These are phyloP conservation scores for Palaemon carinicauda DNA, from an alignment of 1,140 invertebrate genomes.

Conservation along the genomic window DNA sequence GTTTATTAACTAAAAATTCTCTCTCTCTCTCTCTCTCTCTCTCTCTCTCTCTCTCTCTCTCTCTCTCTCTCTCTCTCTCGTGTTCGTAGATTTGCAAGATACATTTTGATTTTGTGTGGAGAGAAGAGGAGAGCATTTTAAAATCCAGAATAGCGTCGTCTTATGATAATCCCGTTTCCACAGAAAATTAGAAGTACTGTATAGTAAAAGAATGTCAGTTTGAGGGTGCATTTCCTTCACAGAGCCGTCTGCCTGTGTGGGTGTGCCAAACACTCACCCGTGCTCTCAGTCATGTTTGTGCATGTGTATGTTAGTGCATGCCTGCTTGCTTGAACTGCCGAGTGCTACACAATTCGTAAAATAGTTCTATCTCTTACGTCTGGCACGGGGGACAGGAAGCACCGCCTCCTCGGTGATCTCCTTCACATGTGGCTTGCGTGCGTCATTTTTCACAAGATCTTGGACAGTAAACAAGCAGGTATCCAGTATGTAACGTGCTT, in stretches of 20 bases:
- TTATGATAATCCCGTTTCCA: not conserved
- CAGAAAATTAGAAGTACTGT: not conserved
- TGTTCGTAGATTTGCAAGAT: too few species aligned
- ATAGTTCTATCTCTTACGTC: constrained; percentile 8
- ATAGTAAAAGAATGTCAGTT: not conserved
- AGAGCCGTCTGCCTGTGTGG: not conserved
- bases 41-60: too few species aligned
- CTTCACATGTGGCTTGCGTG: constrained; percentile 17
- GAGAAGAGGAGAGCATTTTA: too few species aligned
- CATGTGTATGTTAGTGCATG: not conserved
- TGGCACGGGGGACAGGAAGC: constrained; percentile 9
- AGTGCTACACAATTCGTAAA: not conserved
- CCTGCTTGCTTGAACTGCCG: not conserved
- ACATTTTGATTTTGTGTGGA: too few species aligned
- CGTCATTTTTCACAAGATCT: not conserved
- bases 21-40: too few species aligned
- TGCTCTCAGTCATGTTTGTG: not conserved
- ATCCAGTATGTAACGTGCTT: constrained; percentile 2
- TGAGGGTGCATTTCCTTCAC: not conserved
- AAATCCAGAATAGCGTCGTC: not conserved
- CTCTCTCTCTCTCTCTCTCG: too few species aligned
- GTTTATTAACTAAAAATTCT: too few species aligned
- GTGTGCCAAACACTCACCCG: not conserved
- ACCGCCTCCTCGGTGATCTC: not conserved
- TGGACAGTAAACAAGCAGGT: constrained; percentile 48